phyloP scores from a whole-genome alignment of 2,888 invertebrate species.

The Drosophila cognata region DNA sequence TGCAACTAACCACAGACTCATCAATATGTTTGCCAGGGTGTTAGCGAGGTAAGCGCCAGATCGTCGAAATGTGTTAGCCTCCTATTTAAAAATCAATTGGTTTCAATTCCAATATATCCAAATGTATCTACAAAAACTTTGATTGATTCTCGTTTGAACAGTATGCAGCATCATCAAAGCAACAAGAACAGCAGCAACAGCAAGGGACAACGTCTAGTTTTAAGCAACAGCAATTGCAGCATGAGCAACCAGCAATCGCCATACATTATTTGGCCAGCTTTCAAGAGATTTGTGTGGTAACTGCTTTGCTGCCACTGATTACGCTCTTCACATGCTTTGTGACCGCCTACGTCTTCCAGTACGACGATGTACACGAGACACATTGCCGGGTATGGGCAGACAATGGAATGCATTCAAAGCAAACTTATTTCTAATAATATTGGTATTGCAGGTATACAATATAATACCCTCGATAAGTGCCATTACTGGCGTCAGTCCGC shows the following conservation, averaged over 20 bases:
- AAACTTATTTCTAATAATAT: background rate
- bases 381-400: conserved; percentile 92
- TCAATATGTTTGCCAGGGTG: conserved; percentile 32
- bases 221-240: conserved; percentile 23
- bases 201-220: conserved; percentile 35
- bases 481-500: conserved; percentile 96
- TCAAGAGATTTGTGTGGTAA: conserved; percentile 92
- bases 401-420: background rate
- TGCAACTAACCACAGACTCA: conserved; percentile 55
- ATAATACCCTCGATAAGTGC: conserved; percentile 98
- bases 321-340: conserved; percentile 94
- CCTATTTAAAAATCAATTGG: background rate
- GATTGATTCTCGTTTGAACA: conserved; percentile 18
- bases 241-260: conserved; percentile 85
- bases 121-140: background rate
- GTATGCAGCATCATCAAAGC: conserved; percentile 37
- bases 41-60: conserved; percentile 59
- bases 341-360: conserved; percentile 95
- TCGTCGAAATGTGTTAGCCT: background rate
- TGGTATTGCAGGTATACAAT: conserved; percentile 91
- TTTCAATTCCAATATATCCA: background rate
- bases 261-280: conserved; percentile 91
- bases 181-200: conserved; percentile 11
- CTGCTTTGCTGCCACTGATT: conserved; percentile 93
- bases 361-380: conserved; percentile 97